A percentile compares a stretch with the other conserved stretches of the same genome.
phyloP scores from a whole-genome alignment of 2,888 invertebrate genomes.

The Drosophila robusta region DNA sequence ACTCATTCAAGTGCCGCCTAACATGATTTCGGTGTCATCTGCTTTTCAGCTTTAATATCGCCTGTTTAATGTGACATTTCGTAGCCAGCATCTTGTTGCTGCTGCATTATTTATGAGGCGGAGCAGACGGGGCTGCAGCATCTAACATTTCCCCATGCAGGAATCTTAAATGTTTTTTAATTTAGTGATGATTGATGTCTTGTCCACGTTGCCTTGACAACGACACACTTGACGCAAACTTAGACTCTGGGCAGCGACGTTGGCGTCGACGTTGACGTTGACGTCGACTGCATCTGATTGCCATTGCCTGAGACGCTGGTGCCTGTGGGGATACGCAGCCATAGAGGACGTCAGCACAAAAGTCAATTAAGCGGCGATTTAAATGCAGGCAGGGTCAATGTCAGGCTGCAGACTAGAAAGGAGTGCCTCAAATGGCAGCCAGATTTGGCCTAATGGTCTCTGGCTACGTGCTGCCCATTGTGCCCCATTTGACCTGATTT shows the following conservation, averaged over 20 bases:
- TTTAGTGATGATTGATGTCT: constrained; percentile 80
- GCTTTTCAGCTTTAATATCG: constrained; percentile 82
- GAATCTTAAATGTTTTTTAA: constrained; percentile 80
- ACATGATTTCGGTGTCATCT: constrained; percentile 84
- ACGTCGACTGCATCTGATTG: constrained; percentile 20
- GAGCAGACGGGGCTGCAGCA: constrained; percentile 29
- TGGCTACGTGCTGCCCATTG: constrained; percentile 65
- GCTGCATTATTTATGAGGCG: constrained; percentile 73
- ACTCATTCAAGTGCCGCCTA: constrained; percentile 83
- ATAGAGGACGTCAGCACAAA: constrained; percentile 46
- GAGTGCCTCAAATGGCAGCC: constrained; percentile 50
- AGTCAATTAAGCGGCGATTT: constrained; percentile 76
- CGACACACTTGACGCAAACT: constrained; percentile 61
- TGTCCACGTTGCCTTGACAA: constrained; percentile 74
- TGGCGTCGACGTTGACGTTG: not conserved
- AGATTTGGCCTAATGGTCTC: constrained; percentile 58
- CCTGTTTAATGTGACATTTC: constrained; percentile 79
- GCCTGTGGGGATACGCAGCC: constrained; percentile 68
- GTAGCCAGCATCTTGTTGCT: constrained; percentile 58
- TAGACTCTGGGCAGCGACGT: constrained; percentile 11
- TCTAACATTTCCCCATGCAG: constrained; percentile 64
- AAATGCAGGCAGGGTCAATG: constrained; percentile 74
- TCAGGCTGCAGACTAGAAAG: constrained; percentile 62
- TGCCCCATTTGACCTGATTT: constrained; percentile 79
- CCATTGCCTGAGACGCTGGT: constrained; percentile 11